These are phyloP conservation scores for Drosophila malerkotliana DNA, from an alignment of 1,140 invertebrate species.

Conservation along the genomic window DNA sequence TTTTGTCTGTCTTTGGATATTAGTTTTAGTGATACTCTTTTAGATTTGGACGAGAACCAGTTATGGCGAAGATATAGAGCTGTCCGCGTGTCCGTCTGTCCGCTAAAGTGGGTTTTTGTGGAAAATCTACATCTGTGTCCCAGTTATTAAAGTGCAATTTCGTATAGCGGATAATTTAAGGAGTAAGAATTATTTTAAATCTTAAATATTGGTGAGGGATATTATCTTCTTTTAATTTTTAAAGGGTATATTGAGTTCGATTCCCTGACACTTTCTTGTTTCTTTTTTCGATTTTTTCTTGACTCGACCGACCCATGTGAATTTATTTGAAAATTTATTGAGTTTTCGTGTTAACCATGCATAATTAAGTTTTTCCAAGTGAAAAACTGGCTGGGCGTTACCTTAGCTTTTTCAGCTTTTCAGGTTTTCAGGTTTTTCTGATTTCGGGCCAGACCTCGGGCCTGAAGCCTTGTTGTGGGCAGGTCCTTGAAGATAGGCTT, in stretches of 20 bases:
- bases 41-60: not conserved
- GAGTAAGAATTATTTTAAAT: too few relatives aligned
- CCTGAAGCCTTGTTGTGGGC: constrained; percentile 28
- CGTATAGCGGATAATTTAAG: too few relatives aligned
- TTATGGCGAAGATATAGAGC: too few relatives aligned
- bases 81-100: too few relatives aligned
- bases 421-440: not conserved
- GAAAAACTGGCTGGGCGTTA: constrained; percentile 27
- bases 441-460: not conserved
- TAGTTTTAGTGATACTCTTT: not conserved
- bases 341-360: constrained; percentile 83
- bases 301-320: constrained; percentile 45
- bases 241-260: too few relatives aligned
- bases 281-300: not conserved
- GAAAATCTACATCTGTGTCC: too few relatives aligned
- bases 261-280: not conserved
- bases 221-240: too few relatives aligned
- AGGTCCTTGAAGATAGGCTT: constrained; percentile 58
- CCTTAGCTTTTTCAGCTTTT: not conserved
- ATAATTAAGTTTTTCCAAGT: constrained; percentile 80
- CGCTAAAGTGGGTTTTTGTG: not conserved
- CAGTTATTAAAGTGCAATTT: too few relatives aligned
- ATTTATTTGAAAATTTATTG: constrained; percentile 83
- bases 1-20: not conserved
- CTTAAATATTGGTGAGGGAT: too few relatives aligned